Conservation (phyloP, 2,797 vertebrate genomes). For the Enteromius thamalakanensis region DNA sequence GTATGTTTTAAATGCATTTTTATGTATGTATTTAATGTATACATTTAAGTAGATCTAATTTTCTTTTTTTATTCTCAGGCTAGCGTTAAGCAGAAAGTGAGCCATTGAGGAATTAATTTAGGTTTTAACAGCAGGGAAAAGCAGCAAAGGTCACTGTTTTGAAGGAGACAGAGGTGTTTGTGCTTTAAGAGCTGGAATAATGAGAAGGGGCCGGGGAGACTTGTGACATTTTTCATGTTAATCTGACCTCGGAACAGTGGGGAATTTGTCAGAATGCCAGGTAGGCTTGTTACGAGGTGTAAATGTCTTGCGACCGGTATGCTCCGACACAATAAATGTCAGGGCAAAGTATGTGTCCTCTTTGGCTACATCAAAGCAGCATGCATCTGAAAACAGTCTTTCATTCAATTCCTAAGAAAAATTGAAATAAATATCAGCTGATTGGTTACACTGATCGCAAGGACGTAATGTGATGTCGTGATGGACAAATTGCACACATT, state of each 20-base stretch:
- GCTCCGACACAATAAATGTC: conserved; percentile 55
- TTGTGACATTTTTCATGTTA: conserved; percentile 45
- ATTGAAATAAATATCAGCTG: not conserved
- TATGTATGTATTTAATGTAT: not conserved
- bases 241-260: conserved; percentile 30
- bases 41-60: not conserved
- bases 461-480: no score
- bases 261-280: conserved; percentile 35
- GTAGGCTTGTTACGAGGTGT: conserved; percentile 57
- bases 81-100: not conserved
- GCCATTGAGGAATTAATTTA: conserved; percentile 5
- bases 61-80: not conserved
- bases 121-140: not conserved
- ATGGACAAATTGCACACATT: no score
- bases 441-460: not conserved
- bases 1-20: not conserved
- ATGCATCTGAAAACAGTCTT: not conserved
- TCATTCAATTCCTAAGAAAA: not conserved
- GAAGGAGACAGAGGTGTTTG: conserved; percentile 13
- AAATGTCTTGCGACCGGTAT: conserved; percentile 59
- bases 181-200: conserved; percentile 38
- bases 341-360: conserved; percentile 57
- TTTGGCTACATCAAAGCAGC: conserved; percentile 49
- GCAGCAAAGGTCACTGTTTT: conserved; percentile 26
- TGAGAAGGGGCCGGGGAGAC: conserved; percentile 14